Conservation (phyloP, 2,888 invertebrate genomes). For the Pollenia griseotomentosa region DNA sequence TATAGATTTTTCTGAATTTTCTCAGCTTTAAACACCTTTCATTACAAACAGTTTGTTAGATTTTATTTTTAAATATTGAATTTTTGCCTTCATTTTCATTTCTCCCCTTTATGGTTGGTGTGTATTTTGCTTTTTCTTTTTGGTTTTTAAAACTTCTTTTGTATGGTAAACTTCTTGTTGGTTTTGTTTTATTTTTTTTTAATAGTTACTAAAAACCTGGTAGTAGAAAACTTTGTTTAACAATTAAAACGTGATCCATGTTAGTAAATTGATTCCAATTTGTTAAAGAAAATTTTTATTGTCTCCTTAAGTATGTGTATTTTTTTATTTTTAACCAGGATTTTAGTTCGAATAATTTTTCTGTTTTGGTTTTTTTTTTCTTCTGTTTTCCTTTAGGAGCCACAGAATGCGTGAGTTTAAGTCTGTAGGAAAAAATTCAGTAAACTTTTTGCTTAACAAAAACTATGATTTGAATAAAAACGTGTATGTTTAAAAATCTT, state of each 20-base stretch:
- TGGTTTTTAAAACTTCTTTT: constrained; percentile 52
- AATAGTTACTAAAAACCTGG: neutral
- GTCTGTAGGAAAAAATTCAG: constrained; percentile 12
- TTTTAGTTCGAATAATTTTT: constrained; percentile 13
- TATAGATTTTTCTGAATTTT: neutral
- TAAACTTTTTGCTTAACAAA: neutral
- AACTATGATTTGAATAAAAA: constrained; percentile 73
- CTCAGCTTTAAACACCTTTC: constrained; percentile 1
- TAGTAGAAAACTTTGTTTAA: constrained; percentile 73
- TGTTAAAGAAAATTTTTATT: constrained; percentile 65
- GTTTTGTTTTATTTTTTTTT: constrained; percentile 8
- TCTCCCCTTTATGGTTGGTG: neutral
- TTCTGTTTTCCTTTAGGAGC: neutral
- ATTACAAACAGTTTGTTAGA: neutral
- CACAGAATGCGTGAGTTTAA: constrained; percentile 66
- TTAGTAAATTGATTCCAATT: constrained; percentile 76
- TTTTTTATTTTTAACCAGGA: constrained; percentile 28
- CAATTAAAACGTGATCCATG: constrained; percentile 83
- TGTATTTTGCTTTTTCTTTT: neutral
- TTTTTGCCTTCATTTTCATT: constrained; percentile 9
- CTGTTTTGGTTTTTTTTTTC: neutral
- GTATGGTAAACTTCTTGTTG: constrained; percentile 59
- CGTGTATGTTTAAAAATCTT: constrained; percentile 51
- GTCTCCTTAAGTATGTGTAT: constrained; percentile 2
- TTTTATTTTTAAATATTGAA: neutral